Conservation (phyloP, 2,797 vertebrate species). For the Hoplostethus atlanticus region DNA sequence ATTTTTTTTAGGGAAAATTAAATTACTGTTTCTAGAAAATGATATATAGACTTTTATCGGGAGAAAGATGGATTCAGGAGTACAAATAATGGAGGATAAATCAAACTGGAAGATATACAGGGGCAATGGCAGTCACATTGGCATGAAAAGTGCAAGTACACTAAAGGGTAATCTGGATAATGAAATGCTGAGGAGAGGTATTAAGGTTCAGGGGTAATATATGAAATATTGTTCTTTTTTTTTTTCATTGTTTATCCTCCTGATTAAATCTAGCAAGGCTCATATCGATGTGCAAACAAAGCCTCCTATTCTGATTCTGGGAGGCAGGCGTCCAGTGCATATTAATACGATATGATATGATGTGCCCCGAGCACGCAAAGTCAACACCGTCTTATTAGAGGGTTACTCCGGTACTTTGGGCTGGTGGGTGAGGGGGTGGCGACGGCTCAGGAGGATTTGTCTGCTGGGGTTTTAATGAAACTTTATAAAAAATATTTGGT, state of each 20-base stretch:
- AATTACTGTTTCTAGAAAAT: slow-evolving; percentile 1
- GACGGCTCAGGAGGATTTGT: slow-evolving; percentile 79
- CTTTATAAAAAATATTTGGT: slow-evolving; percentile 80
- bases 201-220: slow-evolving; percentile 66
- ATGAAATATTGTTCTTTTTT: slow-evolving; percentile 68
- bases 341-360: slow-evolving; percentile 83
- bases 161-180: slow-evolving; percentile 53
- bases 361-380: slow-evolving; percentile 71
- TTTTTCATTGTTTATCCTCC: slow-evolving; percentile 81
- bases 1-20: not conserved
- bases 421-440: slow-evolving; percentile 42
- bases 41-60: not conserved
- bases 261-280: slow-evolving; percentile 87
- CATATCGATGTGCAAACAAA: slow-evolving; percentile 88
- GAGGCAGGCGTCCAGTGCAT: slow-evolving; percentile 79
- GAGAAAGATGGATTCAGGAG: not conserved
- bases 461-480: slow-evolving; percentile 81
- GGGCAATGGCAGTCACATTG: slow-evolving; percentile 16
- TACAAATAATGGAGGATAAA: not conserved
- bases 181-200: slow-evolving; percentile 50
- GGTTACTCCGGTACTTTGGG: slow-evolving; percentile 53
- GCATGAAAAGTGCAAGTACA: slow-evolving; percentile 25
- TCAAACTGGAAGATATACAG: slow-evolving; percentile 1
- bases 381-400: slow-evolving; percentile 83
- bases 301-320: slow-evolving; percentile 76